A percentile compares a stretch with the other conserved stretches of the same genome.
phyloP scores from a whole-genome alignment of 2,113 vertebrate species.

The Channa maculata region DNA sequence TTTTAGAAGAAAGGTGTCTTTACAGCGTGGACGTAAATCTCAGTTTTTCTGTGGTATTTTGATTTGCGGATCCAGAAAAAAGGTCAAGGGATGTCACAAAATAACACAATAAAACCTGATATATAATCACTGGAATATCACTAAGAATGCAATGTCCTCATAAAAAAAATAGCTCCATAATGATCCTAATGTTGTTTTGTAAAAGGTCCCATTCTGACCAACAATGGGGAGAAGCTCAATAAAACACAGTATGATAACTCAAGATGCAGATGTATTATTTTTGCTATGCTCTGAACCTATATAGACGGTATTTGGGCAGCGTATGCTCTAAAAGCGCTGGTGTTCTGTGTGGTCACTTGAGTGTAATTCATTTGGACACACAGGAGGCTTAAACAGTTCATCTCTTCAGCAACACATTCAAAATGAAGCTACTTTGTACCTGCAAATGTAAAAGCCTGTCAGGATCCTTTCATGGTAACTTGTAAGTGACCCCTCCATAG shows the following conservation, averaged over 20 bases:
- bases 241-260: background rate
- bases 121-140: background rate
- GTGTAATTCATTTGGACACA: slow-evolving; percentile 37
- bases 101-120: background rate
- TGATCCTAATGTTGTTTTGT: background rate
- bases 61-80: background rate
- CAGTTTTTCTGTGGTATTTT: background rate
- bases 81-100: background rate
- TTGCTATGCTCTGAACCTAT: too few species aligned
- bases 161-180: background rate
- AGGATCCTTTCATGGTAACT: slow-evolving; percentile 12
- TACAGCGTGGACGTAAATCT: background rate
- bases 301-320: background rate
- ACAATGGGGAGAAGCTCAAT: background rate
- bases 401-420: slow-evolving; percentile 14
- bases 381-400: slow-evolving; percentile 37
- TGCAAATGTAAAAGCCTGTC: slow-evolving; percentile 26
- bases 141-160: background rate
- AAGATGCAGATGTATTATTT: background rate
- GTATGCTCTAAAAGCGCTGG: slow-evolving; percentile 13
- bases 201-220: background rate
- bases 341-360: slow-evolving; percentile 32
- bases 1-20: background rate
- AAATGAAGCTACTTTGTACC: slow-evolving; percentile 1
- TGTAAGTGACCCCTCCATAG: slow-evolving; percentile 10